phyloP scores from a whole-genome alignment of 1,140 invertebrate species.

The Papilio helenus region DNA sequence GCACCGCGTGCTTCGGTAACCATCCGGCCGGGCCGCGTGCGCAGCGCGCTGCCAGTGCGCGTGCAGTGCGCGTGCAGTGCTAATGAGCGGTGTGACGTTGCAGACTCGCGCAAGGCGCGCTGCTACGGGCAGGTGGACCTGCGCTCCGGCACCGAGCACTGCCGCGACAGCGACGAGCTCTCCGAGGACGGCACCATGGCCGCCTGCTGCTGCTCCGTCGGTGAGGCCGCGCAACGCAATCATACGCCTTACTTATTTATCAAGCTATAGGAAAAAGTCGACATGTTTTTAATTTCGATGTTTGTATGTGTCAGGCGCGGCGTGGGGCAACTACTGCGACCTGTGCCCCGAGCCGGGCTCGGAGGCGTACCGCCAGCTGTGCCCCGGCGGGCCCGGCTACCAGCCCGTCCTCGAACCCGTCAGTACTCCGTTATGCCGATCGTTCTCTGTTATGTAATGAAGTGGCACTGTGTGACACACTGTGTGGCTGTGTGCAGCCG shows the following conservation, averaged over 20 bases:
- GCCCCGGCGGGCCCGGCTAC: conserved; percentile 93
- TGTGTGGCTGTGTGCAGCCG: conserved; percentile 48
- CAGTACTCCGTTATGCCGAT: too few relatives aligned
- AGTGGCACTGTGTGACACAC: neutral
- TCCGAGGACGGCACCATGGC: conserved; percentile 89
- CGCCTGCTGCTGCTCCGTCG: conserved; percentile 94
- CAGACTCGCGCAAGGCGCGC: conserved; percentile 90
- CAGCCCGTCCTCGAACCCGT: conserved; percentile 92
- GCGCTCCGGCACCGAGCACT: conserved; percentile 74
- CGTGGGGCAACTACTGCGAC: conserved; percentile 93
- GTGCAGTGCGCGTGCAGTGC: neutral
- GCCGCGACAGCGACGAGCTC: conserved; percentile 78
- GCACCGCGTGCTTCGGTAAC: conserved; percentile 81
- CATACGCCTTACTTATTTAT: too few relatives aligned
- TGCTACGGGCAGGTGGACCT: conserved; percentile 88
- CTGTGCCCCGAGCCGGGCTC: conserved; percentile 88
- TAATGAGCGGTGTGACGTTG: conserved; percentile 43
- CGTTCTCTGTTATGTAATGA: too few relatives aligned
- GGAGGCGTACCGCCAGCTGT: conserved; percentile 90
- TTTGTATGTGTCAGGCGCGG: conserved; percentile 80
- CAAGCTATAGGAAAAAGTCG: too few relatives aligned
- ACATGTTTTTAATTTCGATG: conserved; percentile 13
- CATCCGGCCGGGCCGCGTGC: neutral
- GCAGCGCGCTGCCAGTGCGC: too few relatives aligned
- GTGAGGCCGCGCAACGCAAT: conserved; percentile 54